Conservation (phyloP, 2,888 invertebrate species). For the Iselma pallidipennis region DNA sequence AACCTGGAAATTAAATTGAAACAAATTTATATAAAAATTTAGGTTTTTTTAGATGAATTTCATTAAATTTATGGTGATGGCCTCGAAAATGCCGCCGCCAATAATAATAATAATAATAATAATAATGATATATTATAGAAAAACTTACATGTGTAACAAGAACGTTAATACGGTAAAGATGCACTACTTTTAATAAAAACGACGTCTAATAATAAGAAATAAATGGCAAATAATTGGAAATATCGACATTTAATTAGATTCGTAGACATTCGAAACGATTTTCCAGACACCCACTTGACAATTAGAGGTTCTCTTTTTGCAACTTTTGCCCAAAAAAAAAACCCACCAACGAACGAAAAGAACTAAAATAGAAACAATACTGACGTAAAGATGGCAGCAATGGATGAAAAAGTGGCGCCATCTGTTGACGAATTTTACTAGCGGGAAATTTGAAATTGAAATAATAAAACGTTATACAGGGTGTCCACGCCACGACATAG, state of each 20-base stretch:
- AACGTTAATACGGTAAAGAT: neutral
- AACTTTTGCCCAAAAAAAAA: neutral
- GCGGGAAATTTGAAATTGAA: slow-evolving; percentile 2
- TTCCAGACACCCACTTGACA: no score
- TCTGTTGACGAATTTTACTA: neutral
- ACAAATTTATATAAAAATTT: no score
- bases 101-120: no score
- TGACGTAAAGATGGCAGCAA: neutral
- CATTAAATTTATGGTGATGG: no score
- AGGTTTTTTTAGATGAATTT: no score
- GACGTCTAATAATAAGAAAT: neutral
- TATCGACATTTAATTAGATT: neutral
- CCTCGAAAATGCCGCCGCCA: no score
- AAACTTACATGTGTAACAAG: slow-evolving; percentile 8
- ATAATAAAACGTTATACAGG: neutral
- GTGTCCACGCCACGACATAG: no score
- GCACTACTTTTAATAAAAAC: no score
- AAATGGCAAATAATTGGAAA: neutral
- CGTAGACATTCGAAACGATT: neutral
- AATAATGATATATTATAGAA: no score
- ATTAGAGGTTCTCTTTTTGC: neutral
- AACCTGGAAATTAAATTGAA: slow-evolving; percentile 39
- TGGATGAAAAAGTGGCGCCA: neutral
- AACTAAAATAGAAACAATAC: no score
- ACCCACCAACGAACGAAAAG: neutral